A percentile compares a stretch with the other conserved stretches of the same genome.
Conservation (phyloP, 2,888 invertebrate species). For the Limulus polyphemus region DNA sequence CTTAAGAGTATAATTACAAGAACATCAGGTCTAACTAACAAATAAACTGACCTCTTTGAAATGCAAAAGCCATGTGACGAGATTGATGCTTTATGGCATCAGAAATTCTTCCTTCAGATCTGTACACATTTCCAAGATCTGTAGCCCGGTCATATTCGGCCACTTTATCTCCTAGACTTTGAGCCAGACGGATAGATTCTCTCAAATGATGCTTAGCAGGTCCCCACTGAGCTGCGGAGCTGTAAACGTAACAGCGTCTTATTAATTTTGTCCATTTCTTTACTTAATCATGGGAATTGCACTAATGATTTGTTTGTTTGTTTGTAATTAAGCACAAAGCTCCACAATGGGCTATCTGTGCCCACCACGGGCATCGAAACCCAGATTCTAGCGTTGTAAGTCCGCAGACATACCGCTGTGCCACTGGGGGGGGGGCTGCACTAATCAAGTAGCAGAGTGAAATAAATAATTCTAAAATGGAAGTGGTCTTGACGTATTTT, state of each 20-base stretch:
- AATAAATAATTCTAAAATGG: no score
- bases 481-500: no score
- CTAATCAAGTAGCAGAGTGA: no score
- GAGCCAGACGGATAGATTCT: constrained; percentile 5
- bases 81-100: constrained; percentile 6
- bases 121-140: constrained; percentile 8
- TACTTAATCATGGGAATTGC: background rate
- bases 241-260: background rate
- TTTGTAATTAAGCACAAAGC: no score
- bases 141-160: constrained; percentile 7
- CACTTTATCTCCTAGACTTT: background rate
- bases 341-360: no score
- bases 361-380: no score
- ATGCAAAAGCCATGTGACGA: constrained; percentile 6
- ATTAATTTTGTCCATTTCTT: background rate
- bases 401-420: no score
- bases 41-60: constrained; percentile 4
- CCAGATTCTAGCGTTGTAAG: no score
- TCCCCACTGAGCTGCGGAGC: constrained; percentile 10
- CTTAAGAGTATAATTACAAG: no score
- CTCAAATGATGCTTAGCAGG: constrained; percentile 3
- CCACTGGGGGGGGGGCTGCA: no score
- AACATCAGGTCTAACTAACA: background rate
- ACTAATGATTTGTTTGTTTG: no score
- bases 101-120: constrained; percentile 11